A percentile compares a stretch with the other conserved stretches of the same genome.
Evolutionary conservation across 2,113 vertebrate species (phyloP).

Genomic region (Eublepharis macularius): DNA sequence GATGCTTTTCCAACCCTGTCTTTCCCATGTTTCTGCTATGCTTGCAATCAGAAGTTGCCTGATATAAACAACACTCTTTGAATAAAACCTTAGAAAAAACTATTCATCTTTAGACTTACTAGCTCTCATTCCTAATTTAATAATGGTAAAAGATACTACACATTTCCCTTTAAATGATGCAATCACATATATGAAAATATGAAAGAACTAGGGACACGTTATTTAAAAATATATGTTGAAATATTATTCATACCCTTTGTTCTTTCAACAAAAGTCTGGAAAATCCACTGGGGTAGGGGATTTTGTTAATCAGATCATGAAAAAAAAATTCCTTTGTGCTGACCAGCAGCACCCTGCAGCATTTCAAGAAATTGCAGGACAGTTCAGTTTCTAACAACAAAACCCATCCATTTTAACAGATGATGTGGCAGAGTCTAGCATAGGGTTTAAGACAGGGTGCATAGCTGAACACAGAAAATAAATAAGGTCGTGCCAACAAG

Average conservation of each 20-base stretch:
- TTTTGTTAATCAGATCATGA: slow-evolving; percentile 14
- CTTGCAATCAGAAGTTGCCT: slow-evolving; percentile 42
- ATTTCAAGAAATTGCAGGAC: slow-evolving; percentile 37
- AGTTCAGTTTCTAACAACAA: slow-evolving; percentile 44
- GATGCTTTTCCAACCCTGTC: neutral
- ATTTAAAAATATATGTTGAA: neutral
- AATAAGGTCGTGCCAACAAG: slow-evolving; percentile 64
- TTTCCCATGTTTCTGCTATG: neutral
- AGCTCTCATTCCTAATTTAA: neutral
- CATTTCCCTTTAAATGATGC: slow-evolving; percentile 2
- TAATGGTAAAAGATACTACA: slow-evolving; percentile 10
- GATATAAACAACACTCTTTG: slow-evolving; percentile 27
- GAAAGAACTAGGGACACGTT: neutral
- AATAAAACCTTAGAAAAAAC: slow-evolving; percentile 39
- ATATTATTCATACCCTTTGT: neutral
- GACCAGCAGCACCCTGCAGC: slow-evolving; percentile 53
- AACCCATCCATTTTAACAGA: slow-evolving; percentile 60
- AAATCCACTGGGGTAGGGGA: neutral
- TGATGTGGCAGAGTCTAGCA: slow-evolving; percentile 60
- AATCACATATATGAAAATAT: slow-evolving; percentile 28
- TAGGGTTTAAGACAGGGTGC: slow-evolving; percentile 63
- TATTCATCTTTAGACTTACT: slow-evolving; percentile 44
- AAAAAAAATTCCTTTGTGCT: slow-evolving; percentile 34
- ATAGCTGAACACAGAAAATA: slow-evolving; percentile 61
- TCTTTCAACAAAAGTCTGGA: neutral